Conservation (phyloP, 2,888 invertebrate genomes). For the Rhagophthalmus giganteus region DNA sequence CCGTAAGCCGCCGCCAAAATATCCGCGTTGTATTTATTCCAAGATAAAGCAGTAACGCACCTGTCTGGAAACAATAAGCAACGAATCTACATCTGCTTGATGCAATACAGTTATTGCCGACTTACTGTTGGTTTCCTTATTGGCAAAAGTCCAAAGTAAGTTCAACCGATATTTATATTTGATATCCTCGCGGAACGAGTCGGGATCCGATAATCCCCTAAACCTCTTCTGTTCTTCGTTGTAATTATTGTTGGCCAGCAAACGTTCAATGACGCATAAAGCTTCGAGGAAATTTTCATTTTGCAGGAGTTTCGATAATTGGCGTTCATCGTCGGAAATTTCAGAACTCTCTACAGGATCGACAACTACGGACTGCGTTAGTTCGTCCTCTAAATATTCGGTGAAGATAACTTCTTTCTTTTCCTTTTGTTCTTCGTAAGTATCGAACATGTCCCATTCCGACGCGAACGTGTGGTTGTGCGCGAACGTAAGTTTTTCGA, state of each 20-base stretch:
- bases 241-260: conserved; percentile 70
- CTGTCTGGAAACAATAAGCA: too few relatives aligned
- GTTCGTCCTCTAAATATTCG: conserved; percentile 31
- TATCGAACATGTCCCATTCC: conserved; percentile 78
- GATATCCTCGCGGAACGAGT: conserved; percentile 66
- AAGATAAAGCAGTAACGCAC: conserved; percentile 66
- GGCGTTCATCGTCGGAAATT: conserved; percentile 45
- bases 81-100: too few relatives aligned
- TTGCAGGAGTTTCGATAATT: conserved; percentile 48
- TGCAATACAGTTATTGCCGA: background rate
- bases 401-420: conserved; percentile 45
- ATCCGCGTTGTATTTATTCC: conserved; percentile 69
- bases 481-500: conserved; percentile 59
- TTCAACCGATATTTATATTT: conserved; percentile 68
- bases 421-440: conserved; percentile 52
- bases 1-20: conserved; percentile 79
- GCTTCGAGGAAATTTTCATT: conserved; percentile 63
- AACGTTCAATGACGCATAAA: conserved; percentile 68
- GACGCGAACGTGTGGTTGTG: conserved; percentile 70
- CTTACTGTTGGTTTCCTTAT: conserved; percentile 55
- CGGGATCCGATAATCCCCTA: conserved; percentile 64
- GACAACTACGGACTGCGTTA: background rate
- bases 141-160: conserved; percentile 69
- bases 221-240: conserved; percentile 70
- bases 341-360: background rate